Evolutionary conservation across 2,888 invertebrate species (phyloP).

Genomic region (Noctua pronuba): DNA sequence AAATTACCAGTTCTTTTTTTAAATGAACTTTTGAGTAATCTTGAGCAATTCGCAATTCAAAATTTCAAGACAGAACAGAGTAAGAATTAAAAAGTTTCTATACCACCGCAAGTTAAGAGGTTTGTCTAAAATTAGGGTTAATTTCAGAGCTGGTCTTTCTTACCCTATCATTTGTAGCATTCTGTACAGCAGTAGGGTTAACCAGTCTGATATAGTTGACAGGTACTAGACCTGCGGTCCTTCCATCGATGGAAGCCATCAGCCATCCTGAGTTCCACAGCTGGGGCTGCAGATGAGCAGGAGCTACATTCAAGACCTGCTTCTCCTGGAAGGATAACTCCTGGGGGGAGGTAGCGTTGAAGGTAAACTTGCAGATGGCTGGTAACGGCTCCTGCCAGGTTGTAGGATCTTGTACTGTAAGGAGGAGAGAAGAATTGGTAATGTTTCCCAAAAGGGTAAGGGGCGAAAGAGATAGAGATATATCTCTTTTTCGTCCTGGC

Average conservation of each 20-base stretch:
- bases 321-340: conserved; percentile 95
- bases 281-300: conserved; percentile 94
- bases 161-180: neutral
- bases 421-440: neutral
- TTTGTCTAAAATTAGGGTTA: too few relatives aligned
- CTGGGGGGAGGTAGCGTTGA: conserved; percentile 92
- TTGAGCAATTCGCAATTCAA: conserved; percentile 11
- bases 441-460: neutral
- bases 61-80: conserved; percentile 26
- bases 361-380: conserved; percentile 94
- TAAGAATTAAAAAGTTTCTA: conserved; percentile 16
- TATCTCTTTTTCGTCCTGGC: neutral
- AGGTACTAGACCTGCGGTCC: conserved; percentile 91
- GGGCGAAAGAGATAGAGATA: neutral
- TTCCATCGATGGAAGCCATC: conserved; percentile 91
- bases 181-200: conserved; percentile 38
- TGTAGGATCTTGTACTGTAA: conserved; percentile 91
- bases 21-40: neutral
- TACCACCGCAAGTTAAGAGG: conserved; percentile 15
- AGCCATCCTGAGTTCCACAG: conserved; percentile 93
- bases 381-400: conserved; percentile 93
- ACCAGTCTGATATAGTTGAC: conserved; percentile 90
- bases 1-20: neutral
- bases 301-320: conserved; percentile 95
- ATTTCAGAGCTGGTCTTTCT: neutral